Conservation (phyloP, 2,797 vertebrate species). For the Sebastes baramenuke region DNA sequence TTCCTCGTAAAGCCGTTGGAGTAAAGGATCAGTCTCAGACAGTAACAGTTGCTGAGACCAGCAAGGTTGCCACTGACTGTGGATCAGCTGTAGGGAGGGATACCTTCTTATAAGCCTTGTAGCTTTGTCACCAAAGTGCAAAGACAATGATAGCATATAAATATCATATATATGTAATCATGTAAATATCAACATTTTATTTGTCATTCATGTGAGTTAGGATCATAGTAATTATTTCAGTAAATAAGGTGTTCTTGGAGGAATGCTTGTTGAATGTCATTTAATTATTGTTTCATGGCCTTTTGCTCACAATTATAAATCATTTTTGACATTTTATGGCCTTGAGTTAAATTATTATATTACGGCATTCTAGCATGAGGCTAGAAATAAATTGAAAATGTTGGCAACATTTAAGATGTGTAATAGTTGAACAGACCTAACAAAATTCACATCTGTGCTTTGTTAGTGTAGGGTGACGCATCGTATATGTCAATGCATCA, state of each 20-base stretch:
- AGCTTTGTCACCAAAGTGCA: not conserved
- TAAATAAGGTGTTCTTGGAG: slow-evolving; percentile 21
- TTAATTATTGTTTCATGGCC: slow-evolving; percentile 44
- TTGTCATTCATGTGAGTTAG: not conserved
- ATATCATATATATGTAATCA: not conserved
- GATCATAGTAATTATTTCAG: not conserved
- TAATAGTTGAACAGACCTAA: not conserved
- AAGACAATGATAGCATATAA: not conserved
- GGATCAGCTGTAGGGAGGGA: not conserved
- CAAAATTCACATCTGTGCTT: not conserved
- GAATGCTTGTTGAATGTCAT: slow-evolving; percentile 20
- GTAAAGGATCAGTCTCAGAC: slow-evolving; percentile 3
- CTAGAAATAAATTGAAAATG: not conserved
- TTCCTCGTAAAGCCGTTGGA: slow-evolving; percentile 6
- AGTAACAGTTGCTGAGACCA: not conserved
- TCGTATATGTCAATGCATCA: not conserved
- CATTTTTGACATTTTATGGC: slow-evolving; percentile 44
- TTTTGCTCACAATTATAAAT: slow-evolving; percentile 39
- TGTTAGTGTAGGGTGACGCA: not conserved
- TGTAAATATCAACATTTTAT: not conserved
- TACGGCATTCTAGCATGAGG: not conserved
- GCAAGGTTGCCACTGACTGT: slow-evolving; percentile 2
- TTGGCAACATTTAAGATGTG: not conserved
- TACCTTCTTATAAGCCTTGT: not conserved
- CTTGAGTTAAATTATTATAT: slow-evolving; percentile 16